Evolutionary conservation across 2,797 vertebrate genomes (phyloP).

Genomic region (Sebastolobus alascanus): DNA sequence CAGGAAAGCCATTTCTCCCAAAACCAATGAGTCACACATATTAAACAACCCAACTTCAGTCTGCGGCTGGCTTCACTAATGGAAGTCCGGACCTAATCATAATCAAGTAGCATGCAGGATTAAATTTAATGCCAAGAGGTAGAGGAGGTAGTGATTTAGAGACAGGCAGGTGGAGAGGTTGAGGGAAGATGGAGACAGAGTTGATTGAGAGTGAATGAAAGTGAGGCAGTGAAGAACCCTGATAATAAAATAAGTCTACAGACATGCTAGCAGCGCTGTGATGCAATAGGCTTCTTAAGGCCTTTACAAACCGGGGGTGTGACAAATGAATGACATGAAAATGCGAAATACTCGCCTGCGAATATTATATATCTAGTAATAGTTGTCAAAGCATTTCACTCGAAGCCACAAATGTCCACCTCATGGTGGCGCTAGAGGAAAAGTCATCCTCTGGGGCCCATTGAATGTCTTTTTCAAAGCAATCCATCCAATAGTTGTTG

Average conservation of each 20-base stretch:
- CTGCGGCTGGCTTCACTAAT: slow-evolving; percentile 39
- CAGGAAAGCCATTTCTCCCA: slow-evolving; percentile 35
- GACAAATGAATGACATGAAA: no score
- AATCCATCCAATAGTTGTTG: neutral
- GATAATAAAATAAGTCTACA: slow-evolving; percentile 9
- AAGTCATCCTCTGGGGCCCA: neutral
- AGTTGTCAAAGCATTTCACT: no score
- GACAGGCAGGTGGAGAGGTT: slow-evolving; percentile 14
- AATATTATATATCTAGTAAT: no score
- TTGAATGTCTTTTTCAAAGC: neutral
- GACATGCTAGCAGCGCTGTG: neutral
- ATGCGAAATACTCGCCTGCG: no score
- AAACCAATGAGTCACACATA: slow-evolving; percentile 49
- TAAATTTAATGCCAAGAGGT: slow-evolving; percentile 26
- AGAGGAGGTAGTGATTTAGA: slow-evolving; percentile 39
- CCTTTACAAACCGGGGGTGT: no score
- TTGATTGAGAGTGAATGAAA: slow-evolving; percentile 4
- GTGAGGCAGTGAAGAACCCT: neutral
- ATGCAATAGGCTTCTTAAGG: neutral
- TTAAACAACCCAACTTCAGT: slow-evolving; percentile 43
- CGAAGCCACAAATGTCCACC: neutral
- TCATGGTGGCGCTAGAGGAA: neutral
- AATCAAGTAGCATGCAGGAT: slow-evolving; percentile 37
- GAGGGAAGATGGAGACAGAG: slow-evolving; percentile 10
- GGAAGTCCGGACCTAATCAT: slow-evolving; percentile 36